phyloP scores from a whole-genome alignment of 2,888 invertebrate species.

The Sicus ferrugineus region DNA sequence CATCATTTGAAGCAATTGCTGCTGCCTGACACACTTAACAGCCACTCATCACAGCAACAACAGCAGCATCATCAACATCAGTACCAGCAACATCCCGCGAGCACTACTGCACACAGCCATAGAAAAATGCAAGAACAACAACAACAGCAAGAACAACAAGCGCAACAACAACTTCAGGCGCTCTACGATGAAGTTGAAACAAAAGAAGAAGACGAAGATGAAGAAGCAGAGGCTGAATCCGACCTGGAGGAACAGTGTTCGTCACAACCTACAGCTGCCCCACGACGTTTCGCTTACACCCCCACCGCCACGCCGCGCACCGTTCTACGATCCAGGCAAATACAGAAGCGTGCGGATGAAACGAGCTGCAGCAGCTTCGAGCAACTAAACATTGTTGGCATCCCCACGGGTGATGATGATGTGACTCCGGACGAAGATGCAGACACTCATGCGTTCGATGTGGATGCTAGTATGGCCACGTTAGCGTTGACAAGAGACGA shows the following conservation, averaged over 20 bases:
- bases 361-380: slow-evolving; percentile 52
- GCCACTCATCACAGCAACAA: slow-evolving; percentile 31
- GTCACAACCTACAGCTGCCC: slow-evolving; percentile 2
- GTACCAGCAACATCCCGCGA: background rate
- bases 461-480: background rate
- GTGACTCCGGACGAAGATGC: too few species aligned
- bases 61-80: too few species aligned
- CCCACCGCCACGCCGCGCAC: slow-evolving; percentile 41
- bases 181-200: background rate
- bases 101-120: background rate
- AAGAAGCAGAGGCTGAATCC: too few species aligned
- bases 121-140: background rate
- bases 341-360: slow-evolving; percentile 44
- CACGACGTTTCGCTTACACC: slow-evolving; percentile 16
- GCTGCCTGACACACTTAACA: slow-evolving; percentile 21
- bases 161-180: background rate
- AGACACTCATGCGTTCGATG: background rate
- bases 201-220: slow-evolving; percentile 24
- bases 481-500: background rate
- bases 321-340: slow-evolving; percentile 42
- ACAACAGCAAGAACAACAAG: slow-evolving; percentile 25
- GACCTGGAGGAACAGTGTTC: too few species aligned
- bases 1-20: background rate
- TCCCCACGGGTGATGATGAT: slow-evolving; percentile 37
- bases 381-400: slow-evolving; percentile 50